Base-by-base conservation (phyloP, 1,140 invertebrate species). In the Aphaenogaster ashmeadi region DNA sequence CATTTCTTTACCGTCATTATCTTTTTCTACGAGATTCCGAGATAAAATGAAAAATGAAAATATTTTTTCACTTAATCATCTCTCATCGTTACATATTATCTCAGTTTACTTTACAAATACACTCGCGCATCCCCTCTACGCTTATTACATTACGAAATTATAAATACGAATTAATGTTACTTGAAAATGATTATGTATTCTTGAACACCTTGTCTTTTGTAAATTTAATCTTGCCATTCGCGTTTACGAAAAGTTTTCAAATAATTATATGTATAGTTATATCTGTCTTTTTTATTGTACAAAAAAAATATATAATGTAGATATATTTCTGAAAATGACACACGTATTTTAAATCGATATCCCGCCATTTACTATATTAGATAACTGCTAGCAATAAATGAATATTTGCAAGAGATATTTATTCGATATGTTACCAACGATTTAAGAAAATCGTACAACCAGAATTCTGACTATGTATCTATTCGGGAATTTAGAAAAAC, bases 321-420 rank as follows among this genome's bases (percentile, higher is more conserved):
- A n/a, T 18, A 5, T 33, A 21, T 60, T n/a, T 44, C 13, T 21
- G 1, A 41, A 21, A 86, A 69, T 52, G 56, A 62, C 21, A 18
- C 1, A 11, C 13, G 21, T 36, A 36, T 75, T 38, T 44, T 56
- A 44, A n/a, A 56, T 66, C 6, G 66, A 11, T 36, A 69, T 47
- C 54, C 41, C 38, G n/a, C 60, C 33, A 44, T 33, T 75, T 47
- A 44, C 33, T 41, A 72, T 47, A 56, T 77, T 67, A 52, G 38
- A 64, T 33, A 69, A 84, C 13, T 41, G 6, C 7, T 9, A 41
- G 5, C 18, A 21, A 54, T 15, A 33, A 72, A 89, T 88, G 72
- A 74, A 86, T 67, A 71, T 78, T 89, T 79, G 38, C 54, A 71
- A 36, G 54, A 50, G 38, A 54, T 64, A 72, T 79, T 21, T 74